phyloP scores from a whole-genome alignment of 2,888 invertebrate genomes.

The Himalopsyche japonica region DNA sequence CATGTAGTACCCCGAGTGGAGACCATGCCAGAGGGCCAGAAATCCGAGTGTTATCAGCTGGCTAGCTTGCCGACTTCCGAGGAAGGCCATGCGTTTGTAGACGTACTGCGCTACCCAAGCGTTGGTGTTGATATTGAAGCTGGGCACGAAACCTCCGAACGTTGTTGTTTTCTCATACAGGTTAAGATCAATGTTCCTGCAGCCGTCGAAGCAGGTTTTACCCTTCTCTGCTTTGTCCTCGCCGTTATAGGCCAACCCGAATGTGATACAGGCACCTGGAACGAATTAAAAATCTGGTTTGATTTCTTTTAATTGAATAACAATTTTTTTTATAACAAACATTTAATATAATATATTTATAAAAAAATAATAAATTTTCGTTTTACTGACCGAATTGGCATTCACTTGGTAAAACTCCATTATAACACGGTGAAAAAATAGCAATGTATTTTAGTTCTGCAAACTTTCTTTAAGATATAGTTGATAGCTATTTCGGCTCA shows the following conservation, averaged over 20 bases:
- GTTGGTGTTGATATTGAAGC: conserved; percentile 96
- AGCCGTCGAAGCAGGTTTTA: conserved; percentile 85
- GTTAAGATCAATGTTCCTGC: conserved; percentile 83
- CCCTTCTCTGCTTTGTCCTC: conserved; percentile 43
- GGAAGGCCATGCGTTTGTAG: conserved; percentile 89
- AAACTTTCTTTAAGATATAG: too few species aligned
- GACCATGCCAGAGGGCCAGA: conserved; percentile 95
- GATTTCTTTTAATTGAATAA: too few species aligned
- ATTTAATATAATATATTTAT: too few species aligned
- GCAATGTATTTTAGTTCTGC: too few species aligned
- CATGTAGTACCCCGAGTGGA: conserved; percentile 91
- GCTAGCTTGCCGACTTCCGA: conserved; percentile 80
- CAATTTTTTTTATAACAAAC: too few species aligned
- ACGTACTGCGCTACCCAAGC: conserved; percentile 92
- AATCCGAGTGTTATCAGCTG: conserved; percentile 83
- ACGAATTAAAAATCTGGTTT: conserved; percentile 39
- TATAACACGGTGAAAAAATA: too few species aligned
- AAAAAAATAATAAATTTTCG: too few species aligned
- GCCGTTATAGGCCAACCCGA: conserved; percentile 86
- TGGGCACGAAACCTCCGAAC: conserved; percentile 84
- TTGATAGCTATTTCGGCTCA: too few species aligned
- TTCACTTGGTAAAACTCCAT: too few species aligned
- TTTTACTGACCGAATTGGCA: too few species aligned
- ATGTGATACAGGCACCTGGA: conserved; percentile 58
- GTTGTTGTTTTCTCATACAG: conserved; percentile 82